phyloP scores from a whole-genome alignment of 1,140 invertebrate species.

The Cataglyphis hispanica region DNA sequence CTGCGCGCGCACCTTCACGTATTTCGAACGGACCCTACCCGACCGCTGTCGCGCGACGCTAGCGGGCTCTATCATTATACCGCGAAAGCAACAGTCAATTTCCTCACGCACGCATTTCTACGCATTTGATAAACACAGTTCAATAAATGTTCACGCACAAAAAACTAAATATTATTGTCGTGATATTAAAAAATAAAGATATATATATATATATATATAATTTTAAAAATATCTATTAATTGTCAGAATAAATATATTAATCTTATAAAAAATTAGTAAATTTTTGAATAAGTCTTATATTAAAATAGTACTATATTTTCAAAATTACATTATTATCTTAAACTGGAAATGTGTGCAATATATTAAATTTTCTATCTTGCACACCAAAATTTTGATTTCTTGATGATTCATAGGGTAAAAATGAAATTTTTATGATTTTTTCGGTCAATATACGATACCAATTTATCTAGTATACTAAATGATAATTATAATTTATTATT shows the following conservation, averaged over 20 bases:
- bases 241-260: background rate
- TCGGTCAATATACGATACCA: background rate
- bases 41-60: background rate
- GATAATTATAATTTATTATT: no score
- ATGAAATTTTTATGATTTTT: background rate
- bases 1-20: constrained; percentile 62
- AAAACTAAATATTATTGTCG: no score
- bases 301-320: background rate
- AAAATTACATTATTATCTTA: background rate
- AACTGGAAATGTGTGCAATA: background rate
- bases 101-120: no score
- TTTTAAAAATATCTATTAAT: background rate
- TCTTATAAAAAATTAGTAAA: background rate
- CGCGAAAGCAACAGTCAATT: background rate
- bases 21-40: constrained; percentile 43
- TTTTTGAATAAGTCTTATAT: background rate
- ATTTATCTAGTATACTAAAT: background rate
- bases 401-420: no score
- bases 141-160: no score
- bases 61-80: background rate
- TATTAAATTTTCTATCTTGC: background rate
- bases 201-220: background rate
- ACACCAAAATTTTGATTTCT: background rate
- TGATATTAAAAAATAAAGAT: no score
- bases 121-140: no score